These are phyloP conservation scores for Lepus oiostolus DNA, from an alignment of 2,797 vertebrate genomes.

Conservation along the genomic window DNA sequence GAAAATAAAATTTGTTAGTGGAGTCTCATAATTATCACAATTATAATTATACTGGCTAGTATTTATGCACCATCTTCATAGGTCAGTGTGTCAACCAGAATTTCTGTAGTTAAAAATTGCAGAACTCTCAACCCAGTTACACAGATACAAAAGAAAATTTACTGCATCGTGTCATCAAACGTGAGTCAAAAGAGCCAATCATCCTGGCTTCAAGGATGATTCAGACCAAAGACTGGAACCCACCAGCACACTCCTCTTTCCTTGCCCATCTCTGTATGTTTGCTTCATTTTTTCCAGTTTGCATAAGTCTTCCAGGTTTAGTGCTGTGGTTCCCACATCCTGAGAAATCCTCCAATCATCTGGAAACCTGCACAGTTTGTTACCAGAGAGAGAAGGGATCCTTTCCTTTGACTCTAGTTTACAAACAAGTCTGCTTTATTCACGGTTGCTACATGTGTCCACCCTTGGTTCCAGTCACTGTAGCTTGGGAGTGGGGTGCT, in stretches of 20 bases:
- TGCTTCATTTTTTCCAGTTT: not conserved
- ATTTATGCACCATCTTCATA: not conserved
- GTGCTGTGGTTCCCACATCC: not conserved
- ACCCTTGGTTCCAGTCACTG: not conserved
- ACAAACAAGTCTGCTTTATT: not conserved
- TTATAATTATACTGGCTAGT: not conserved
- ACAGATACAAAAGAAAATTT: not conserved
- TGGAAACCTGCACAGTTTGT: not conserved
- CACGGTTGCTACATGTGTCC: not conserved
- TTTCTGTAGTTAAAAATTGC: not conserved
- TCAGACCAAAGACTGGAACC: not conserved
- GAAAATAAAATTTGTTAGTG: not conserved
- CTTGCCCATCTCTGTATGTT: not conserved
- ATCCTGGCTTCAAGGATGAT: not conserved
- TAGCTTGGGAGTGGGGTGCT: not conserved
- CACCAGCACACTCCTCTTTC: not conserved
- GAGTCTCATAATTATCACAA: not conserved
- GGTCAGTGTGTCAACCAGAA: not conserved
- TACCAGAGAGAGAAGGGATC: not conserved
- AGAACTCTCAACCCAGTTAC: not conserved
- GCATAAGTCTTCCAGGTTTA: not conserved
- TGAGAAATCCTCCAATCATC: not conserved
- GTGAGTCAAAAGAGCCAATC: not conserved
- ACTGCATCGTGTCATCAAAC: not conserved
- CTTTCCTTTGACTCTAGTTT: not conserved